Conservation (phyloP, 2,113 vertebrate species). For the Nycticryphes semicollaris region DNA sequence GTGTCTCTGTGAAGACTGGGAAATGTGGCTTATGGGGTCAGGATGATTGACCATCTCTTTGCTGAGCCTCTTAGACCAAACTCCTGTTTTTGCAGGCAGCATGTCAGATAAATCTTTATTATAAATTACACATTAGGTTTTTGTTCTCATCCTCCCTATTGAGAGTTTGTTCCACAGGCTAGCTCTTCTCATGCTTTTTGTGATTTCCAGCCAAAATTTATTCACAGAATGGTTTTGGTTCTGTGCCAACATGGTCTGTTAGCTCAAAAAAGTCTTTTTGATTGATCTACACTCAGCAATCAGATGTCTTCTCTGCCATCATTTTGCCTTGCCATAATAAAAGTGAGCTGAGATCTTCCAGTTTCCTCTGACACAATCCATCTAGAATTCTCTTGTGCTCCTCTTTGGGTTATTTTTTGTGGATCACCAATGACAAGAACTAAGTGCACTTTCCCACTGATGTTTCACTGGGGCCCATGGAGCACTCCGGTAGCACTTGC, state of each 20-base stretch:
- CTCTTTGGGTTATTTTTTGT: background rate
- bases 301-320: background rate
- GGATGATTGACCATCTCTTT: background rate
- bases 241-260: background rate
- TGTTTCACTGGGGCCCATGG: background rate
- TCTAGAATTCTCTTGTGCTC: background rate
- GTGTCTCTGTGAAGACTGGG: background rate
- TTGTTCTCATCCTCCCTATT: background rate
- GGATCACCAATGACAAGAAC: rapidly evolving
- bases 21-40: slow-evolving; percentile 15
- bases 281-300: background rate
- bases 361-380: background rate
- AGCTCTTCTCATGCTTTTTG: background rate
- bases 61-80: background rate
- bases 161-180: background rate
- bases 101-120: background rate
- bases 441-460: background rate
- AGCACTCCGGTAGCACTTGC: background rate
- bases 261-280: slow-evolving; percentile 5
- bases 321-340: slow-evolving; percentile 13
- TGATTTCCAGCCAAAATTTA: slow-evolving; percentile 37
- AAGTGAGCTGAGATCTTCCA: background rate
- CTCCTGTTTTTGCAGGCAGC: slow-evolving; percentile 38
- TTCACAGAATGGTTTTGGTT: background rate
- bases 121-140: background rate